Base-by-base conservation (phyloP, 2,888 invertebrate species). In the Deilephila porcellus region DNA sequence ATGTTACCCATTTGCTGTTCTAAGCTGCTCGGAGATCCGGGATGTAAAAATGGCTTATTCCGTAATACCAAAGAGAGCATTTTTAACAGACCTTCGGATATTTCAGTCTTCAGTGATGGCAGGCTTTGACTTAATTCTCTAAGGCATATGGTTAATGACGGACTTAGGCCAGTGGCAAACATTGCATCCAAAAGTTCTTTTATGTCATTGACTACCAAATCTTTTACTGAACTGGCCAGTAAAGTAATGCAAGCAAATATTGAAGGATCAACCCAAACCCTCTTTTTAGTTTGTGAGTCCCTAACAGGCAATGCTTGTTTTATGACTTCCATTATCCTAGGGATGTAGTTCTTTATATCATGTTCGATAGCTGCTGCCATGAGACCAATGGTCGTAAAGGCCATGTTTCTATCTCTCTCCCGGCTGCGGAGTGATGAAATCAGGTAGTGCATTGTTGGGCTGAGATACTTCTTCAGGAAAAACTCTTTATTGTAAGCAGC, bases 241-340 rank as follows among this genome's bases (percentile, higher is more conserved):
- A 99, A 95, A 45, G 98, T 98, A 32, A 99, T 97, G 88, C 99
- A 99, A 45, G 98, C 97, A 89, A 99, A 99, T 71, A 99, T 97
- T 0, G 98, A 97, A 0, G 98, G 97, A 86, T 99, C 99, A 71
- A 97, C 95, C 37, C 95, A 93, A 7, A 95, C 90, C 77, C 97
- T 96, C 83, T 97, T 97, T 86, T 98, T 98, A 75, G 96, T 96
- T 32, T 97, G 96, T 0, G 96, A 95, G 80, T 98, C 98, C 84
- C 97, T 96, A 0, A 97, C 95, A 0, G 99, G 98, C 56, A 98
- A 89, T 3, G 97, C 96, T 78, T 95, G 93, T 85, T 97, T 96
- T 32, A 98, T 96, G 3, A 97, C 96, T 82, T 98, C 97, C 97
- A 99, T 98, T 75, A 99, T 98, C 83, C 96, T 96, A 0, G 97